Base-by-base conservation (phyloP, 2,113 vertebrate species). In the Xenopus laevis region DNA sequence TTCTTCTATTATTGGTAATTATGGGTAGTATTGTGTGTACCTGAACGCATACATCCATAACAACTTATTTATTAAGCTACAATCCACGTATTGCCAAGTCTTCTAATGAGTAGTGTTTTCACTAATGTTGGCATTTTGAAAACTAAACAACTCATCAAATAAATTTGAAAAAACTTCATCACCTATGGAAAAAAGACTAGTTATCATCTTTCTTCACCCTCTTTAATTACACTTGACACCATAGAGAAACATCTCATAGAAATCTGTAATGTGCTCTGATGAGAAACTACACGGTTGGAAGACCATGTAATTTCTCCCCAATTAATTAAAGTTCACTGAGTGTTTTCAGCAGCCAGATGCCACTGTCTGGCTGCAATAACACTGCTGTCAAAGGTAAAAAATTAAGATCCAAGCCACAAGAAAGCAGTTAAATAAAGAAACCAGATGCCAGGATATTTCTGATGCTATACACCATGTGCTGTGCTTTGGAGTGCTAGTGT, bases 191-290 rank as follows among this genome's bases (percentile, higher is more conserved):
- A 88, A 91, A 89, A 86, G 89, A 90, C 87, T 87, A 87, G 86
- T 89, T 96, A 92, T 92, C 92, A 93, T 94, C 87, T 87, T 87
- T 90, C 91, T 91, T 86, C 87, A 91, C 93, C 93, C 92, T 87
- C 91, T 95, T 94, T 98, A 98, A 98, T 97, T 95, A 95, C 93
- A 97, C 93, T 91, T 98, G 97, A 99, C 97, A 97, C 96, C 94
- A 93, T 97, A 93, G 96, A 98, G 95, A 98, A 98, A 96, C 94
- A 95, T 98, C 96, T 98, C 97, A 98, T 98, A 97, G 97, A 95
- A 95, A 97, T 98, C 95, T 96, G 95, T 98, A 99, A 99, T 98
- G 94, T 92, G 93, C 91, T 91, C 95, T 97, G 96, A 98, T 99
- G 96, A 98, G 96, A 98, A 94, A 98, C 96, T 96, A 94, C 96